Evolutionary conservation across 2,113 vertebrate species (phyloP).

Genomic region (Blennius ocellaris): DNA sequence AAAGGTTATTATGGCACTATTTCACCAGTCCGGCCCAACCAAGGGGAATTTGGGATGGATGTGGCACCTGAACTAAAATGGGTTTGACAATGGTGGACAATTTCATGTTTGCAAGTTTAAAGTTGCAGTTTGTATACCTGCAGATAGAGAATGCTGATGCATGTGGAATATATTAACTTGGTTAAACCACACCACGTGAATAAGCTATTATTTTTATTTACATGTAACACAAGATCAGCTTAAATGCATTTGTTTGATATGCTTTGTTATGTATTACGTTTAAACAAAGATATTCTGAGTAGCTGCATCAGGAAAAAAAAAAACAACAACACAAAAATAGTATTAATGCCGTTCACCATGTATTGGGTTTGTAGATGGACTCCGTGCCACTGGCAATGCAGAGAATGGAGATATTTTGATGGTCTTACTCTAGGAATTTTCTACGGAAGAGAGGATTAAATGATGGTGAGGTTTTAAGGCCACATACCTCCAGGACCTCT

Average conservation of each 20-base stretch:
- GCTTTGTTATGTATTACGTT: background rate
- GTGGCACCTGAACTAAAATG: too few species aligned
- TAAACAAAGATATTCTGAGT: slow-evolving; percentile 7
- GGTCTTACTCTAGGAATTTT: slow-evolving; percentile 63
- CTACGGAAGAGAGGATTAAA: slow-evolving; percentile 70
- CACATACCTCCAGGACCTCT: slow-evolving; percentile 59
- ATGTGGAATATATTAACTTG: background rate
- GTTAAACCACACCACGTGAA: too few species aligned
- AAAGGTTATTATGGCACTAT: too few species aligned
- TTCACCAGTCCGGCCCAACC: too few species aligned
- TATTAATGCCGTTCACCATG: slow-evolving; percentile 30
- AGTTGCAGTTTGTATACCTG: background rate
- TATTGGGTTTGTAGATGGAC: slow-evolving; percentile 34
- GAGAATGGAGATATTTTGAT: slow-evolving; percentile 62
- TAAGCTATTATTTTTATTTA: background rate
- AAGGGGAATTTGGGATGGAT: too few species aligned
- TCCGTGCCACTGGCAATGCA: slow-evolving; percentile 49
- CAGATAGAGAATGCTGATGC: background rate
- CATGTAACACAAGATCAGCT: background rate
- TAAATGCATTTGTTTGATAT: background rate
- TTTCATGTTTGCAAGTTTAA: background rate
- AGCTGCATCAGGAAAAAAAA: slow-evolving; percentile 2
- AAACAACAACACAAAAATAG: slow-evolving; percentile 39
- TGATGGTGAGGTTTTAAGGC: slow-evolving; percentile 65
- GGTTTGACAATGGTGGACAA: background rate